Percentiles rank a stretch among this genome's conserved stretches.
These are phyloP conservation scores for Paradoxurus hermaphroditus DNA, from an alignment of 2,113 vertebrate genomes.

Conservation along the genomic window DNA sequence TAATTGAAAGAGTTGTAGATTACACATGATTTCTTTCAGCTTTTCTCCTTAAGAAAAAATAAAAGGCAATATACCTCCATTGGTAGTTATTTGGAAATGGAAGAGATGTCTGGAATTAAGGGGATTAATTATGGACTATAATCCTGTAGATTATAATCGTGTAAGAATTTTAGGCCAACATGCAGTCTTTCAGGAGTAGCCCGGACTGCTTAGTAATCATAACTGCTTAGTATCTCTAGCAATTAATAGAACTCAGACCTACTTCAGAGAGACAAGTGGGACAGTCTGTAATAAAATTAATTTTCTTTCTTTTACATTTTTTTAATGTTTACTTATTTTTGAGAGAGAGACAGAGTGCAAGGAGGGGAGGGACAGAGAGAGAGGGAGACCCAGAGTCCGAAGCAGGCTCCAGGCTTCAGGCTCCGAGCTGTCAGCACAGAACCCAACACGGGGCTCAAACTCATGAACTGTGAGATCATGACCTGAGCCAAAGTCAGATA, in stretches of 20 bases:
- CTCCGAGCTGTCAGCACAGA: no score
- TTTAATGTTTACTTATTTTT: no score
- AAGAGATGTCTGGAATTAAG: neutral
- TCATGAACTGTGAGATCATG: no score
- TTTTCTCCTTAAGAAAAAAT: neutral
- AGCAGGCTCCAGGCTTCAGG: no score
- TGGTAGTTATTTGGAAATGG: neutral
- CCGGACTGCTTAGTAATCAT: neutral
- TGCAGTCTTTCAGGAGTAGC: neutral
- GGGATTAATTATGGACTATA: neutral
- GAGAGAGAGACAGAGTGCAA: no score
- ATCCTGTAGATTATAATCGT: neutral
- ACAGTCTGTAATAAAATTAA: neutral
- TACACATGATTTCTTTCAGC: neutral
- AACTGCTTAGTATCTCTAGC: neutral
- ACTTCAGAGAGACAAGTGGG: neutral
- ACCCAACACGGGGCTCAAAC: no score
- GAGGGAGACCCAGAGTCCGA: no score
- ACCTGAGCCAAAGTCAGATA: no score
- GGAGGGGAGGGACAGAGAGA: no score
- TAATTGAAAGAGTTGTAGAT: conserved; percentile 22
- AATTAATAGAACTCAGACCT: neutral
- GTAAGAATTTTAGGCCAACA: neutral
- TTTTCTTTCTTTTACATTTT: neutral
- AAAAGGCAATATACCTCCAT: neutral